phyloP scores from a whole-genome alignment of 2,797 vertebrate species.

The Zenarchopterus dispar region DNA sequence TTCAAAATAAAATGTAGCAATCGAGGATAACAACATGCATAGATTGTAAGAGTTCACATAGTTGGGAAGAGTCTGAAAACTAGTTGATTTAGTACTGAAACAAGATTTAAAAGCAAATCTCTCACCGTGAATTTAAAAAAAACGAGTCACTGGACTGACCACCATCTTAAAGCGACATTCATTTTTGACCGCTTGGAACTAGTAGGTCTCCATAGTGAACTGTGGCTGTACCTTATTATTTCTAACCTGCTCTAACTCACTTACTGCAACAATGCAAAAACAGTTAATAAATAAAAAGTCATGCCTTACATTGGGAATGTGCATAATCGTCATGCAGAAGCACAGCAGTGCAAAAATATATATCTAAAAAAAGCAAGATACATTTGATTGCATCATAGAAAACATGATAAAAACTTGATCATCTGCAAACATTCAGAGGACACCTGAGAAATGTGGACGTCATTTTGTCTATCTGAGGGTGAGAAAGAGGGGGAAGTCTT shows the following conservation, averaged over 20 bases:
- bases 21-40: conserved; percentile 81
- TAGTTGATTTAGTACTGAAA: conserved; percentile 32
- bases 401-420: conserved; percentile 69
- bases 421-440: conserved; percentile 75
- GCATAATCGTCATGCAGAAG: conserved; percentile 72
- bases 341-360: conserved; percentile 76
- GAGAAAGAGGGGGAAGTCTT: conserved; percentile 43
- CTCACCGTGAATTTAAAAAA: conserved; percentile 33
- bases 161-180: conserved; percentile 17
- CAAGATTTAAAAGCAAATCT: conserved; percentile 37
- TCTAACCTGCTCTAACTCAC: conserved; percentile 17
- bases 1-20: conserved; percentile 62
- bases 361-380: conserved; percentile 66
- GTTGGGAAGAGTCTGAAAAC: conserved; percentile 64
- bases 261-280: conserved; percentile 23
- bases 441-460: conserved; percentile 80
- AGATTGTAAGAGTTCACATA: conserved; percentile 78
- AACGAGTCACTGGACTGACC: conserved; percentile 19
- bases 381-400: conserved; percentile 68
- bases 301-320: conserved; percentile 54
- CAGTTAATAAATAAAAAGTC: conserved; percentile 17
- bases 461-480: conserved; percentile 48
- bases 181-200: conserved; percentile 12
- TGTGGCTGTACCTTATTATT: conserved; percentile 8
- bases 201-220: neutral